Evolutionary conservation across 1,140 invertebrate species (phyloP).

Genomic region (Colletes latitarsis): DNA sequence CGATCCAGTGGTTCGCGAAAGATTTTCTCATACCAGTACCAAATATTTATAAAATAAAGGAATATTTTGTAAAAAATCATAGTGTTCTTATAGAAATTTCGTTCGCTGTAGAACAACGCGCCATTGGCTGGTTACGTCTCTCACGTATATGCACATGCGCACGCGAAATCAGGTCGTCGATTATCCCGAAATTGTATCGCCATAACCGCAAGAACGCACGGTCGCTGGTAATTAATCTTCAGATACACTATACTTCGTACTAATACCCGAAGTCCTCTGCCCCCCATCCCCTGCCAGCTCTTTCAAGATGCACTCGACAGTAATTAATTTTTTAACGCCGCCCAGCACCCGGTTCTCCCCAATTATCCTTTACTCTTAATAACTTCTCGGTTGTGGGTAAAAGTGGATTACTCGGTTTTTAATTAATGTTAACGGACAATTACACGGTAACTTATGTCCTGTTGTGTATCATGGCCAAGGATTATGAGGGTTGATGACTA

Average conservation of each 20-base stretch:
- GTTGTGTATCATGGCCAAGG: too few relatives aligned
- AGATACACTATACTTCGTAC: neutral
- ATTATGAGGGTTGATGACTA: neutral
- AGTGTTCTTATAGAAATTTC: too few relatives aligned
- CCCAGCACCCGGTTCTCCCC: neutral
- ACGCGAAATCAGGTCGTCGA: too few relatives aligned
- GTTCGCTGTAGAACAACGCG: too few relatives aligned
- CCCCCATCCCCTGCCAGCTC: neutral
- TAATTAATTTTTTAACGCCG: conserved; percentile 28
- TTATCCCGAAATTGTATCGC: conserved; percentile 30
- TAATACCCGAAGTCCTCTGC: neutral
- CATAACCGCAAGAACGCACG: conserved; percentile 9
- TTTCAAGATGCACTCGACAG: neutral
- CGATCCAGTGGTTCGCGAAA: too few relatives aligned
- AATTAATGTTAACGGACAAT: conserved; percentile 8
- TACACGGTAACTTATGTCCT: neutral
- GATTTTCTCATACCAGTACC: too few relatives aligned
- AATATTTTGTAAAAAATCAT: too few relatives aligned
- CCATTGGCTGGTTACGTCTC: too few relatives aligned
- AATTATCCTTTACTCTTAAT: conserved; percentile 5
- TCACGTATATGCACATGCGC: neutral
- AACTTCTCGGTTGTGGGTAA: neutral
- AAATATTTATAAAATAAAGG: too few relatives aligned
- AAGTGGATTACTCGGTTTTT: neutral
- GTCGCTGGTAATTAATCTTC: conserved; percentile 20